These are phyloP conservation scores for Rhopalosiphum padi DNA, from an alignment of 1,140 invertebrate species.

Conservation along the genomic window DNA sequence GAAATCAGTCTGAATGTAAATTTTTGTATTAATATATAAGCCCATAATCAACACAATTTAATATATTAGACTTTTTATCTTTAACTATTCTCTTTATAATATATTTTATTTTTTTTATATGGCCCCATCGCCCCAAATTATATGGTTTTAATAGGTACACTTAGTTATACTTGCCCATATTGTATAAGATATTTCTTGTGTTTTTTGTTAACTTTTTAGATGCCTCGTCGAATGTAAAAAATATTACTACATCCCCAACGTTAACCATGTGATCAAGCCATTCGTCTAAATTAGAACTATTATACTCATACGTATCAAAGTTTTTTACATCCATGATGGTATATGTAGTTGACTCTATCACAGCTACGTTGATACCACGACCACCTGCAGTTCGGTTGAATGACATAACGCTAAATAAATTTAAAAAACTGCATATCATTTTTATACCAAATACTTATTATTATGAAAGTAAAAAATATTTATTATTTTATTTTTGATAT, in stretches of 20 bases:
- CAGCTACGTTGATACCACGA: constrained; percentile 61
- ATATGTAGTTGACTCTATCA: constrained; percentile 60
- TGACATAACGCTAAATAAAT: constrained; percentile 29
- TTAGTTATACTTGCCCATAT: constrained; percentile 58
- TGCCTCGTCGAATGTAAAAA: constrained; percentile 62
- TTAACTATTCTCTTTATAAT: not conserved
- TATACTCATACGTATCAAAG: constrained; percentile 62
- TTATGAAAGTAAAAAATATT: not conserved
- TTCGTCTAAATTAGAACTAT: constrained; percentile 60
- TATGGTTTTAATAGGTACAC: not conserved
- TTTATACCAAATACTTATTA: not conserved
- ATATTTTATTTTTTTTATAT: not conserved
- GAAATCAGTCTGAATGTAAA: not conserved
- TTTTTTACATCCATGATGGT: constrained; percentile 60
- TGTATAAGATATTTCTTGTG: constrained; percentile 61
- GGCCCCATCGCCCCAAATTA: not conserved
- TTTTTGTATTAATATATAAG: not conserved
- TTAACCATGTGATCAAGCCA: constrained; percentile 60
- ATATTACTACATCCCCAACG: constrained; percentile 61
- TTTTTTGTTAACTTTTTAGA: constrained; percentile 61
- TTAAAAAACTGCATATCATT: not conserved
- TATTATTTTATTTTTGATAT: not conserved
- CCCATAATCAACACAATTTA: not conserved
- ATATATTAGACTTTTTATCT: not conserved
- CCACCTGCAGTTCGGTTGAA: constrained; percentile 59